Base-by-base conservation (phyloP, 2,113 vertebrate species). In the Dinomys branickii region DNA sequence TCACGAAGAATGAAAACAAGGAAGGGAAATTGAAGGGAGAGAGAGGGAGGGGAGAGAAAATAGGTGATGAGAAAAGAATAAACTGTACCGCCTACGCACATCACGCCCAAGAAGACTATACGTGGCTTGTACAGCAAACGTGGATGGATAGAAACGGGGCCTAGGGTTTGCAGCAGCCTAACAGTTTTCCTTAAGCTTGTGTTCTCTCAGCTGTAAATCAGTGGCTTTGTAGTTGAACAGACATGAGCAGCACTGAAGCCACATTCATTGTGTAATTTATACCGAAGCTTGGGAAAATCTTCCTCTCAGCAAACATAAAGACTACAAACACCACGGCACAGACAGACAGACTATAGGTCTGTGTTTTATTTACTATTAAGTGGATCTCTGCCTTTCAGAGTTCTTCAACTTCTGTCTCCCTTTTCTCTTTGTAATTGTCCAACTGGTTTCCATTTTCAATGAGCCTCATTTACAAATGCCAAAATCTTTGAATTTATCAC, bases 121-220 rank as follows among this genome's bases (percentile, higher is more conserved):
- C 3, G 28, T 30, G 11, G 1, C 73, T 16, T 1, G 7, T 7
- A 50, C 5, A 14, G 28, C 13, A 30, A 28, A 50, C 6, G 16
- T 3, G 26, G 10, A 3, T 12, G 7, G 75, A 78, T 71, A 78
- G 33, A 47, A 30, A 50, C 30, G 11, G 5, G 26, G 56, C 4
- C 4, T 78, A 59, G 10, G 78, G 26, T 94, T 65, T 67, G 61
- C 0, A 71, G 28, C 4, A 67, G 73, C 1, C 63, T 56, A 67
- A 35, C 33, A 16, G 26, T 44, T 65, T 85, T 94, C 26, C 30
- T 89, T 12, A 50, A 12, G 5, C 8, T 71, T 89, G 22, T 5
- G 19, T 56, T 22, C 3, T n/a, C 38, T 80, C 4, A 71, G 17
- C 19, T 56, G 4, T 71, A 90, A 90, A 52, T 9, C 33, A 88